Conservation (phyloP, 2,113 vertebrate genomes). For the Benitochromis conjunctus region DNA sequence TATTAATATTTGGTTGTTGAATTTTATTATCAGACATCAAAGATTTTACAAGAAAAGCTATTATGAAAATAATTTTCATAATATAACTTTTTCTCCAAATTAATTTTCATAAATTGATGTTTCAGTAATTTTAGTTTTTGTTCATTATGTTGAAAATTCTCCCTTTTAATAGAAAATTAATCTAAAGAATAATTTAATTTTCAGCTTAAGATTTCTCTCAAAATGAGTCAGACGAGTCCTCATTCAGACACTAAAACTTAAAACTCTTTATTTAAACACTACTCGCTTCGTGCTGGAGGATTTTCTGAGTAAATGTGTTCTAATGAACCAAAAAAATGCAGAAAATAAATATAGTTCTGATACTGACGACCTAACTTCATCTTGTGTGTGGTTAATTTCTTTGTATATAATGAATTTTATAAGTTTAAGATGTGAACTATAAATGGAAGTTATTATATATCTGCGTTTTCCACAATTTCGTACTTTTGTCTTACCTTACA, state of each 20-base stretch:
- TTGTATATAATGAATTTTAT: background rate
- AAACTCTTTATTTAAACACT: background rate
- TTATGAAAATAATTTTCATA: background rate
- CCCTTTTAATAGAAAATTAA: background rate
- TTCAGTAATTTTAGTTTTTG: background rate
- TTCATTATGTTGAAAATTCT: background rate
- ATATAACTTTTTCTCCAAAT: too few species aligned
- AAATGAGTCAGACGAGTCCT: background rate
- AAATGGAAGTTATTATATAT: background rate
- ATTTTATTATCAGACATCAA: background rate
- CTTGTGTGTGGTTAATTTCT: background rate
- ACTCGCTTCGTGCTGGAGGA: background rate
- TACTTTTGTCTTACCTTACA: background rate
- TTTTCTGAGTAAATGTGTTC: background rate
- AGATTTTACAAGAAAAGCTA: background rate
- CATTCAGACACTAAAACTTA: background rate
- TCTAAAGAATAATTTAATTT: background rate
- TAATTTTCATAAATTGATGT: too few species aligned
- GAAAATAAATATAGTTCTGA: background rate
- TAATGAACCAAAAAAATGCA: background rate
- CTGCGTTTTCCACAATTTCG: background rate
- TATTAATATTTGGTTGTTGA: background rate
- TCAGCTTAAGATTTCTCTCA: background rate
- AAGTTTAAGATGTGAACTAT: background rate
- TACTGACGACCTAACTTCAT: background rate